Evolutionary conservation across 2,888 invertebrate species (phyloP).

Genomic region (Drosophila incognita): DNA sequence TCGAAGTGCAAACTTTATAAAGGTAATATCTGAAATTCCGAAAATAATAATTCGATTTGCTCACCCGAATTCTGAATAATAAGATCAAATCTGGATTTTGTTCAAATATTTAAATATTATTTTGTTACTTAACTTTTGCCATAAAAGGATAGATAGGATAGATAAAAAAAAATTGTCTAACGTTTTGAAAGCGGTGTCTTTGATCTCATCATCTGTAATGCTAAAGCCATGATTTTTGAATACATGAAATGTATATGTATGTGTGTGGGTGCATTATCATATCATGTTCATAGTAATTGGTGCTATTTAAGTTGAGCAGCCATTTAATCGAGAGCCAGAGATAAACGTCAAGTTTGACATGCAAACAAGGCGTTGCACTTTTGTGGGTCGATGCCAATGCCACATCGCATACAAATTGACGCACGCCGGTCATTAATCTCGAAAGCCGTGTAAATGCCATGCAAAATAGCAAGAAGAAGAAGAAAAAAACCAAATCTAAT

Average conservation of each 20-base stretch:
- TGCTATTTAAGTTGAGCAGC: not conserved
- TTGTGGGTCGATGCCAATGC: constrained; percentile 16
- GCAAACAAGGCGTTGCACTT: constrained; percentile 20
- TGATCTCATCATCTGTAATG: not conserved
- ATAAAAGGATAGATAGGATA: not conserved
- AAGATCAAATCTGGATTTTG: not conserved
- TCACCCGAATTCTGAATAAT: not conserved
- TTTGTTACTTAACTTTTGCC: not conserved
- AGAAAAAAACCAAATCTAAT: not conserved
- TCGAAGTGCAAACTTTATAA: not conserved
- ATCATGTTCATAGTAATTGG: constrained; percentile 5
- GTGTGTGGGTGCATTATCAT: not conserved
- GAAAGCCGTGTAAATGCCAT: constrained; percentile 45
- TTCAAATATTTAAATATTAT: not conserved
- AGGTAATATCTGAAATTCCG: not conserved
- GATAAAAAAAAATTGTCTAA: no score
- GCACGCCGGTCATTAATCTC: constrained; percentile 67
- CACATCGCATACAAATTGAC: constrained; percentile 30
- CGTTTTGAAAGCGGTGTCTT: not conserved
- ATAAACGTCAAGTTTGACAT: constrained; percentile 10
- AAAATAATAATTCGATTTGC: not conserved
- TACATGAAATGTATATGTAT: not conserved
- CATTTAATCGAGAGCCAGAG: constrained; percentile 1
- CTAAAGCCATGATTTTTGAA: not conserved
- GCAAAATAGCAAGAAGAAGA: constrained; percentile 31